Evolutionary conservation across 2,797 vertebrate genomes (phyloP).

Genomic region (Hoplostethus atlanticus): DNA sequence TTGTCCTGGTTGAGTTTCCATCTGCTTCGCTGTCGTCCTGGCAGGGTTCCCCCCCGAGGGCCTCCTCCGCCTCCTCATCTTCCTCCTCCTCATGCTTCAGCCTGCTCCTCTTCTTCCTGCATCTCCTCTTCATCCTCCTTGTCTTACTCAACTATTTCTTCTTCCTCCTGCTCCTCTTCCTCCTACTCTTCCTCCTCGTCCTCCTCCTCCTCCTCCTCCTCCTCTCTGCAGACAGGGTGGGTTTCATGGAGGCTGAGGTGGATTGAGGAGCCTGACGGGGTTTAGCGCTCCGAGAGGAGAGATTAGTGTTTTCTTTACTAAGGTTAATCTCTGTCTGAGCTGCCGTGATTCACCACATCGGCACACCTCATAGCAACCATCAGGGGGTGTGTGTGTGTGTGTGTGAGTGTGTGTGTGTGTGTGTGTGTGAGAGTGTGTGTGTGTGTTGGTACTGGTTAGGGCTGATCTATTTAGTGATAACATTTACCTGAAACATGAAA

Average conservation of each 20-base stretch:
- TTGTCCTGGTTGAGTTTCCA: no score
- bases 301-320: constrained; percentile 43
- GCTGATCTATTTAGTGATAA: no score
- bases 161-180: background rate
- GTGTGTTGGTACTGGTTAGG: background rate
- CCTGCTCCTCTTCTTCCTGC: background rate
- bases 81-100: background rate
- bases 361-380: constrained; percentile 16
- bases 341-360: constrained; percentile 20
- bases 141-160: no score
- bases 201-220: no score
- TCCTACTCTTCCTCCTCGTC: no score
- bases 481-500: no score
- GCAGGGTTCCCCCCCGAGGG: no score
- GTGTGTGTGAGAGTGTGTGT: constrained; percentile 11
- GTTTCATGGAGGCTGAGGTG: no score
- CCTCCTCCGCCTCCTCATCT: background rate
- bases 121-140: no score
- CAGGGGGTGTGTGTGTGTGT: constrained; percentile 1
- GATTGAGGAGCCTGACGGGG: constrained; percentile 8
- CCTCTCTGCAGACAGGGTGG: no score
- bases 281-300: constrained; percentile 29
- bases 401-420: background rate
- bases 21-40: background rate
- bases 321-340: constrained; percentile 52